These are phyloP conservation scores for Amphimallon solstitiale DNA, from an alignment of 2,888 invertebrate genomes.

Conservation along the genomic window DNA sequence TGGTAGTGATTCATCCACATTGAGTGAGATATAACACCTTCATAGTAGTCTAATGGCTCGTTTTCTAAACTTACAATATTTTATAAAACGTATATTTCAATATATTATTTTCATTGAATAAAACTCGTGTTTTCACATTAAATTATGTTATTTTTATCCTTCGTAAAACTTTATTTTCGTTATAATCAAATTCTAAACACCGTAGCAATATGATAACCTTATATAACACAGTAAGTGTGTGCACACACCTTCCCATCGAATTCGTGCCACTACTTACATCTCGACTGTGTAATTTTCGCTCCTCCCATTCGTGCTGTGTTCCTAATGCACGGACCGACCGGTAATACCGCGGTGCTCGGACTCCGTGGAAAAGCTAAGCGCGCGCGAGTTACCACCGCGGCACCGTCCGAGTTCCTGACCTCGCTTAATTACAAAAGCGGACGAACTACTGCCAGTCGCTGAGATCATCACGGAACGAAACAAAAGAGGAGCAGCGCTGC, in stretches of 20 bases:
- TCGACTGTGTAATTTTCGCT: conserved; percentile 31
- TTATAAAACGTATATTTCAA: too few species aligned
- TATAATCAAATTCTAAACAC: too few species aligned
- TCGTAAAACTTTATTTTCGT: too few species aligned
- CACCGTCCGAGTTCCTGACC: conserved; percentile 22
- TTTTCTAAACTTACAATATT: too few species aligned
- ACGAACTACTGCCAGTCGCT: conserved; percentile 18
- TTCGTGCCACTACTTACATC: conserved; percentile 15
- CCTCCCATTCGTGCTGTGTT: conserved; percentile 24
- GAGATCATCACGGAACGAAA: conserved; percentile 23
- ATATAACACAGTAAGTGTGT: conserved; percentile 6
- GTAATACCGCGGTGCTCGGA: neutral
- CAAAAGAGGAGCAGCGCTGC: conserved; percentile 21
- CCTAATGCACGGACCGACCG: too few species aligned
- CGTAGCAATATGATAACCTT: conserved; percentile 21
- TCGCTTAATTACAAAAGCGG: conserved; percentile 28
- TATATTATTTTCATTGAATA: too few species aligned
- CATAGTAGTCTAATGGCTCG: too few species aligned
- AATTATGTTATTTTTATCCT: too few species aligned
- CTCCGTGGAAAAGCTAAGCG: neutral
- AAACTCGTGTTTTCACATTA: too few species aligned
- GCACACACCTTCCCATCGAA: conserved; percentile 4
- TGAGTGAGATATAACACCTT: too few species aligned
- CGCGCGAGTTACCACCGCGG: too few species aligned
- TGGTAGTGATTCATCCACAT: too few species aligned